Conservation (phyloP, 2,113 vertebrate genomes). For the Fulmarus glacialis region DNA sequence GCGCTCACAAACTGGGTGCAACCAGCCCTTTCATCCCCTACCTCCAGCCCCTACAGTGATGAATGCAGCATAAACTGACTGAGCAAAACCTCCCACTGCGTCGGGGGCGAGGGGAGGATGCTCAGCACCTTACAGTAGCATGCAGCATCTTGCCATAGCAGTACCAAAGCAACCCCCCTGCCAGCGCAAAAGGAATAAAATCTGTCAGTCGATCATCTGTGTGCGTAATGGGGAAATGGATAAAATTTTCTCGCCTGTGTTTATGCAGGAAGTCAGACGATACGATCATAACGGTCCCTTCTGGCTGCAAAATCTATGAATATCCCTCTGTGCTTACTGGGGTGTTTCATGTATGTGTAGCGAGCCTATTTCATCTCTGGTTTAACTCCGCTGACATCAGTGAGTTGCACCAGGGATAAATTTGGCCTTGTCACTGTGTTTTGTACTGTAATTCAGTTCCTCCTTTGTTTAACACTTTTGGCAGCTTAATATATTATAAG, state of each 20-base stretch:
- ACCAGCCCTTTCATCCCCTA: background rate
- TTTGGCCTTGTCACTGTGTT: constrained; percentile 25
- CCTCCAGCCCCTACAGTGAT: background rate
- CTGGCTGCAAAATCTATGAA: background rate
- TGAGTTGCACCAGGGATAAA: constrained; percentile 26
- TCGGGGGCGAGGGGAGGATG: accelerated
- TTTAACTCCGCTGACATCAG: constrained; percentile 12
- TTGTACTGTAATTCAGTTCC: constrained; percentile 17
- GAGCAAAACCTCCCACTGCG: background rate
- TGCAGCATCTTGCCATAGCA: background rate
- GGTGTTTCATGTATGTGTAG: background rate
- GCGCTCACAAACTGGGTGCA: background rate
- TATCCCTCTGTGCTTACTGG: background rate
- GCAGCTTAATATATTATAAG: constrained; percentile 44
- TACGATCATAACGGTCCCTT: background rate
- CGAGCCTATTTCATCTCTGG: constrained; percentile 4
- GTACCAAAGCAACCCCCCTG: background rate
- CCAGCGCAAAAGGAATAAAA: accelerated
- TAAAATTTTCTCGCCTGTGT: background rate
- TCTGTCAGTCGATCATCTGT: background rate
- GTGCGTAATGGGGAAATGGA: background rate
- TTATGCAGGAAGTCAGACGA: background rate
- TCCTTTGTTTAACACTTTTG: constrained; percentile 61
- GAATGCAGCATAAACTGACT: background rate
- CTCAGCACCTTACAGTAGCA: background rate